Percentiles rank a stretch among this genome's conserved stretches.
Conservation (phyloP, 2,113 vertebrate species). For the Cynoglossus semilaevis region DNA sequence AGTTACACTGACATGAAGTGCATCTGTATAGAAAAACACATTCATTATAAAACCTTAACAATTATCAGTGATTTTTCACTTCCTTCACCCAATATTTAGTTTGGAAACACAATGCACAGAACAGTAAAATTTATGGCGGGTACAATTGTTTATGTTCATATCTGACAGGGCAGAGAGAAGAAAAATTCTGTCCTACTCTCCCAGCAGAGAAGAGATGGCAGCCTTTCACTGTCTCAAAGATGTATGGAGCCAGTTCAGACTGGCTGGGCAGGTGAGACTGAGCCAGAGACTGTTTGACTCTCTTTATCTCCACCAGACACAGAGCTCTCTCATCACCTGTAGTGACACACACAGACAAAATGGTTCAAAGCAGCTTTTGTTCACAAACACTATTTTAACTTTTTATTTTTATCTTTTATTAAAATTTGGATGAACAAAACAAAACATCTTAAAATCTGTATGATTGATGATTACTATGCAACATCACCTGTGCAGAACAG, state of each 20-base stretch:
- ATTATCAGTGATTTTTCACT: too few species aligned
- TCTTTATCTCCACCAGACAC: constrained; percentile 94
- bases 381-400: too few species aligned
- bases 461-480: too few species aligned
- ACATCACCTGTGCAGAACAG: neutral
- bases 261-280: constrained; percentile 96
- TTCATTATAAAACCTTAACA: too few species aligned
- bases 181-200: constrained; percentile 84
- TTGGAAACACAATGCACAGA: too few species aligned
- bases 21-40: too few species aligned
- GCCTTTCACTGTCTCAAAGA: constrained; percentile 97
- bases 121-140: neutral
- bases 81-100: too few species aligned
- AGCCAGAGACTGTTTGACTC: constrained; percentile 93
- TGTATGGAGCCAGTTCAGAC: constrained; percentile 86
- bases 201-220: constrained; percentile 96
- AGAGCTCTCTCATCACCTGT: constrained; percentile 93
- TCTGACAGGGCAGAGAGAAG: neutral
- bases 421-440: too few species aligned
- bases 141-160: neutral
- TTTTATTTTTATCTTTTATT: too few species aligned
- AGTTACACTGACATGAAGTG: too few species aligned
- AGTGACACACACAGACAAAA: constrained; percentile 13
- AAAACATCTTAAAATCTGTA: too few species aligned
- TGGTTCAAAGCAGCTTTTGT: too few species aligned